These are phyloP conservation scores for Pyralis farinalis DNA, from an alignment of 2,888 invertebrate genomes.

Conservation along the genomic window DNA sequence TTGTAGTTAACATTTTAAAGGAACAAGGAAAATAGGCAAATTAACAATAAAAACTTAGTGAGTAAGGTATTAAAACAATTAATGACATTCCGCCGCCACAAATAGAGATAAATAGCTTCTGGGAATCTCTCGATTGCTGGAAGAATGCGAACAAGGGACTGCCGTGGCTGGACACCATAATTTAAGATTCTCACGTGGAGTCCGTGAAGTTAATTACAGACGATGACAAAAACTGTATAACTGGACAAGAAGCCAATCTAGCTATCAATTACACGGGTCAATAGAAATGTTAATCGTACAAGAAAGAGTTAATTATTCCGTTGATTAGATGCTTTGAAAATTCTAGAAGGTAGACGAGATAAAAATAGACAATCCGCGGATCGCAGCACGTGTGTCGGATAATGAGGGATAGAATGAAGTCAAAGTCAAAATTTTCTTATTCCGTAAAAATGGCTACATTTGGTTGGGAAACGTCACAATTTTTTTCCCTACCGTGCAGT, in stretches of 20 bases:
- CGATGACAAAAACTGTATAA: conserved; percentile 10
- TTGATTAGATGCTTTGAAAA: background rate
- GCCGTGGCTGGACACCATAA: conserved; percentile 16
- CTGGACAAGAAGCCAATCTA: conserved; percentile 10
- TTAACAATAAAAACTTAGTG: background rate
- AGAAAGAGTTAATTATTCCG: conserved; percentile 7
- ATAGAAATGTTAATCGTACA: conserved; percentile 12
- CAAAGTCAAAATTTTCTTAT: no score
- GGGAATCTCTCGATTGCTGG: conserved; percentile 23
- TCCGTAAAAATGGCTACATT: no score
- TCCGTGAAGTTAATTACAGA: conserved; percentile 11
- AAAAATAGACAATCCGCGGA: no score
- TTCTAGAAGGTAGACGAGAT: no score
- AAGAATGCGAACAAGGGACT: conserved; percentile 12
- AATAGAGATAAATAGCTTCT: conserved; percentile 30
- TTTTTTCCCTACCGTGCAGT: no score
- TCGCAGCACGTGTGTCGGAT: no score
- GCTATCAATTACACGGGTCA: conserved; percentile 18
- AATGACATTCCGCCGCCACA: conserved; percentile 17
- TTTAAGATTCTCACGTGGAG: conserved; percentile 19
- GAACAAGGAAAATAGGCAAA: no score
- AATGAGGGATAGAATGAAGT: no score
- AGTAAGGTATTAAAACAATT: no score
- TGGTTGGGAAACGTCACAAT: no score
- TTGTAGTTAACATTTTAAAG: no score